Base-by-base conservation (phyloP, 2,797 vertebrate species). In the Amniataba percoides region DNA sequence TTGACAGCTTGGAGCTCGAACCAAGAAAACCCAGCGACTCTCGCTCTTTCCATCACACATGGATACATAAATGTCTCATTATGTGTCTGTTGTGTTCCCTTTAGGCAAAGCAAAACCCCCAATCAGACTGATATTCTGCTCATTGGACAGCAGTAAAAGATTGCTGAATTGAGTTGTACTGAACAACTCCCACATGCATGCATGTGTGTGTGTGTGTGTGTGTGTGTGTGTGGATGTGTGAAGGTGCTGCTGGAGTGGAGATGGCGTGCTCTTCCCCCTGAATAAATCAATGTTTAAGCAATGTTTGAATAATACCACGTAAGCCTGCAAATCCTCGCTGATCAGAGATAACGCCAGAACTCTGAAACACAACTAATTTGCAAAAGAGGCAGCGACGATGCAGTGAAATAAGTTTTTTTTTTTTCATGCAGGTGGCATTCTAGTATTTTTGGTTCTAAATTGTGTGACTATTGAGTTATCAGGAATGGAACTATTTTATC, bases 271-370 rank as follows among this genome's bases (percentile, higher is more conserved):
- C 66, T 63, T 78, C 66, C 40, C 40, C 19, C 51, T 25, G 21
- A 62, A 85, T 82, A 77, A 81, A 82, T 85, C 70, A 63, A 80
- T 66, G 79, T 63, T 40, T n/a, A 14, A 83, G 71, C 62, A 46
- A 43, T 46, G 71, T 67, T 71, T 63, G 63, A 69, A 81, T 78
- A 74, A 85, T 72, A 42, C 58, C 51, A 52, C 58, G 69, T 51
- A 86, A 86, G 71, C 80, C 43, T 18, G 53, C 64, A 70, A 78
- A 86, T 77, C 76, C 76, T 1, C 0, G 59, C 66, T 67, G 78
- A 86, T 87, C 57, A 69, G 21, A 71, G 62, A 71, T 68, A 79
- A 74, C 9, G 9, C 48, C 45, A 40, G 58, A 66, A 57, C 65
- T 65, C 55, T 19, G 34, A 72, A 77, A 74, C 12, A 39, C 42